phyloP scores from a whole-genome alignment of 2,888 invertebrate genomes.

The Perizoma flavofasciatum region DNA sequence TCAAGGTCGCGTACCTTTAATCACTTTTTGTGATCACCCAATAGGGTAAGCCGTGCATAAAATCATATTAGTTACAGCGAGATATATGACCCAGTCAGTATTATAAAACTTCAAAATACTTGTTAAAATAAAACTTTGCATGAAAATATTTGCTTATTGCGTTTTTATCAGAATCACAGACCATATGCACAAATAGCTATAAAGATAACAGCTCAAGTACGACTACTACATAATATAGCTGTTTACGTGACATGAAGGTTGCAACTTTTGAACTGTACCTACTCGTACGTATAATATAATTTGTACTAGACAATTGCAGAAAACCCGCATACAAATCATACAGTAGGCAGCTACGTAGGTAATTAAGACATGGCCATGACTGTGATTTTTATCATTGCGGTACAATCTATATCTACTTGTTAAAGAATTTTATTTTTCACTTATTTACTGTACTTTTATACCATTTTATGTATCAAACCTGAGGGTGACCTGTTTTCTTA shows the following conservation, averaged over 20 bases:
- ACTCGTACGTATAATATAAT: conserved; percentile 19
- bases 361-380: too few species aligned
- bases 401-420: too few species aligned
- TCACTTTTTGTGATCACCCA: too few species aligned
- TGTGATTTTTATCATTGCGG: too few species aligned
- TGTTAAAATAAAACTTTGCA: background rate
- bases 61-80: too few species aligned
- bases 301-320: conserved; percentile 16
- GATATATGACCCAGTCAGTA: background rate
- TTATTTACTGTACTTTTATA: too few species aligned
- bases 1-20: too few species aligned
- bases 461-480: too few species aligned
- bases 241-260: conserved; percentile 30
- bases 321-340: conserved; percentile 5
- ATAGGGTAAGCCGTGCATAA: too few species aligned
- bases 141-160: conserved; percentile 39
- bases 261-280: conserved; percentile 10
- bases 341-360: background rate
- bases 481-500: too few species aligned
- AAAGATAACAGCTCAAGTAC: conserved; percentile 43
- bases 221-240: conserved; percentile 38
- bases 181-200: conserved; percentile 47
- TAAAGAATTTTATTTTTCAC: too few species aligned
- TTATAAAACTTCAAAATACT: background rate
- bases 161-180: conserved; percentile 45